Evolutionary conservation across 2,113 vertebrate species (phyloP).

Genomic region (Parus major): DNA sequence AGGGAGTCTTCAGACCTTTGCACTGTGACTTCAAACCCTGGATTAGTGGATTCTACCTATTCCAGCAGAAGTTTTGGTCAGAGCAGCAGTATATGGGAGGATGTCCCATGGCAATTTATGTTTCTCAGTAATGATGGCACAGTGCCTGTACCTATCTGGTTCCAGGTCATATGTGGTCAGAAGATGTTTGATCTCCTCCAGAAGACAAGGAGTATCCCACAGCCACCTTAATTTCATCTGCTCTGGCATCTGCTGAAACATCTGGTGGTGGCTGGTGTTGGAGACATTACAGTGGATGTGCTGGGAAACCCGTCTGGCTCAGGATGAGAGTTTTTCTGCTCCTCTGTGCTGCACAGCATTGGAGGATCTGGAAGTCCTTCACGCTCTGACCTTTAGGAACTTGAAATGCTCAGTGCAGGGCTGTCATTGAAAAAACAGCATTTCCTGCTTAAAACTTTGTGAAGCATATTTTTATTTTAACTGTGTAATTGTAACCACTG

Average conservation of each 20-base stretch:
- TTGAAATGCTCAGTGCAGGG: background rate
- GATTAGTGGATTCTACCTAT: background rate
- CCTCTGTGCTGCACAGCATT: background rate
- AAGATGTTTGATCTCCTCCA: background rate
- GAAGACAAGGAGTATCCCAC: background rate
- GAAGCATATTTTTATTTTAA: background rate
- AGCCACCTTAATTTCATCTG: background rate
- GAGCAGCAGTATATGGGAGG: fast-evolving
- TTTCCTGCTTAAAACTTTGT: constrained; percentile 11
- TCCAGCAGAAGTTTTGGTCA: background rate
- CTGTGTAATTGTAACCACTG: background rate
- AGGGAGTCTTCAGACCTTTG: background rate
- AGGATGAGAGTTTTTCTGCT: constrained; percentile 17
- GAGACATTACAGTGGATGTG: background rate
- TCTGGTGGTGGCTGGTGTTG: background rate
- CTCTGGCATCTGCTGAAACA: constrained; percentile 13
- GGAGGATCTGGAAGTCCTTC: constrained; percentile 43
- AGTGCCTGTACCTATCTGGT: background rate
- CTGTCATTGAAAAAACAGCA: background rate
- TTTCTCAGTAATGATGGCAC: background rate
- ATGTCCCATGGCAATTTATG: background rate
- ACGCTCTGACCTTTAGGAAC: background rate
- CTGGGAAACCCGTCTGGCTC: background rate
- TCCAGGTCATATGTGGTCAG: background rate
- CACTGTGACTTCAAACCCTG: fast-evolving